Base-by-base conservation (phyloP, 2,888 invertebrate species). In the Mycogona germanica region DNA sequence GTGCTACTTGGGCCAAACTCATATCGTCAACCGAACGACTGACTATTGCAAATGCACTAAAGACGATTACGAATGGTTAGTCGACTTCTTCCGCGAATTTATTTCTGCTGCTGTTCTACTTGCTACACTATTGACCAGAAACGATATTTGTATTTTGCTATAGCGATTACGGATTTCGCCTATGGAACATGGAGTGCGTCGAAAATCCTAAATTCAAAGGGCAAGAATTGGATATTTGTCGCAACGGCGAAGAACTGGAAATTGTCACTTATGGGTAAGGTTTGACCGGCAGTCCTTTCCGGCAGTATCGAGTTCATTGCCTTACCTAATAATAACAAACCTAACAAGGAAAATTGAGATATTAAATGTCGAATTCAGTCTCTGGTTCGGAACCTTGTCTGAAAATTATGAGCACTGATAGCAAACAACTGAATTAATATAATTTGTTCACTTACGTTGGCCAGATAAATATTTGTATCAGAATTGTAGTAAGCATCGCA, bases 131-230 rank as follows among this genome's bases (percentile, higher is more conserved):
- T 44, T 19, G 23, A 44, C 3, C 12, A 51, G n/a, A 45, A 3
- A 19, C 26, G 41, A 17, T 6, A 4, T 21, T 23, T 4, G 19
- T n/a, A 25, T 51, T 46, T 19, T 29, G 3, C 4, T 51, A 14
- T 28, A 55, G 55, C 32, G 55, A 55, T 47, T 55, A 37, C 26
- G 55, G 55, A 1, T 55, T 37, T 35, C 44, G 55, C 19, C 46
- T 21, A 4, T 30, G 19, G 14, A 46, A 45, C 26, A 19, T 19
- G 17, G 38, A 45, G 12, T 55, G 55, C 32, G 40, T 45, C 9
- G 55, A 55, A 46, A 55, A 46, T 38, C 55, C 55, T 2, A 17
- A 14, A 9, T 55, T 54, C 30, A 55, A 55, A 40, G 55, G 55
- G n/a, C 46, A 30, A 3, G 52, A 55, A 32, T 25, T 55, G 30